Conservation (phyloP, 2,113 vertebrate species). For the Sceloporus undulatus region DNA sequence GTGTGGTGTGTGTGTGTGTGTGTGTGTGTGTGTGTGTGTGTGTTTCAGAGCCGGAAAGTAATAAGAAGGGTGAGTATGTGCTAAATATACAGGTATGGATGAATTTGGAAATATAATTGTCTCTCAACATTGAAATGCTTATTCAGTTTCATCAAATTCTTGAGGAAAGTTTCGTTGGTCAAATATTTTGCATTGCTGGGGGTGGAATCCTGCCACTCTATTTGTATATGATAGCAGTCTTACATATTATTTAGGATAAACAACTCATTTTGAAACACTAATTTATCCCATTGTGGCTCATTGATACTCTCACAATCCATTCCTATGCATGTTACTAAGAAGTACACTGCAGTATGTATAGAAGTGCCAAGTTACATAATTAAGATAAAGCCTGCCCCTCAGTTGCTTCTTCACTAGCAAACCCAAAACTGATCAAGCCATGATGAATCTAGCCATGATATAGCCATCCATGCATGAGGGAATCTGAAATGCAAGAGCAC, state of each 20-base stretch:
- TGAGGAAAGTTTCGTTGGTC: no score
- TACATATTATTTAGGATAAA: no score
- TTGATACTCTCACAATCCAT: no score
- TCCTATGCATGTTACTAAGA: no score
- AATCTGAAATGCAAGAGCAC: background rate
- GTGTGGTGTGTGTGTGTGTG: no score
- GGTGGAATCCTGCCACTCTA: background rate
- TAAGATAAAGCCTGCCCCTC: background rate
- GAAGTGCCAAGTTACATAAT: background rate
- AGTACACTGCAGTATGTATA: no score
- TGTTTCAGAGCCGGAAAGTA: background rate
- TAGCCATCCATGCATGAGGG: background rate
- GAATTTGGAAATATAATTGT: background rate
- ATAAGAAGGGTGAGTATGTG: background rate
- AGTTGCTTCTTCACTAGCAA: background rate
- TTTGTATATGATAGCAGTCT: background rate
- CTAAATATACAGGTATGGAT: background rate
- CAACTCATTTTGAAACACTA: no score
- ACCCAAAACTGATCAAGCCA: background rate
- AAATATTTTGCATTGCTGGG: background rate
- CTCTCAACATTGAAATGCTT: background rate
- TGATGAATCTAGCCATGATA: background rate
- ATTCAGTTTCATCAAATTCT: background rate
- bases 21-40: background rate
- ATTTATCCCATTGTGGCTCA: no score